Conservation (phyloP, 2,797 vertebrate genomes). For the Lophius americanus region DNA sequence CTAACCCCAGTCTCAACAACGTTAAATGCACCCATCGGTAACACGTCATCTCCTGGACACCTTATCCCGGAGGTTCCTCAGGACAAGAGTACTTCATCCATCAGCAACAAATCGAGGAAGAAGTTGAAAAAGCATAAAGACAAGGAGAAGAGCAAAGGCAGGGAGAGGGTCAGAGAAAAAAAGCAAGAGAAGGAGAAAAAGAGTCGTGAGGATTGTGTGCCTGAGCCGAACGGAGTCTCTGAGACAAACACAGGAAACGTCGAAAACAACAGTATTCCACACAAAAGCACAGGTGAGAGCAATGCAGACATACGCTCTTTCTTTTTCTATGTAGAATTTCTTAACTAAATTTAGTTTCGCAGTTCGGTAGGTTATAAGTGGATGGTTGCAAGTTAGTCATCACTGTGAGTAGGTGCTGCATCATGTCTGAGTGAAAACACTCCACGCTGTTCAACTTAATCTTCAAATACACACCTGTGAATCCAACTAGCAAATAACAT, state of each 20-base stretch:
- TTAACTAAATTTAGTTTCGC: too few species aligned
- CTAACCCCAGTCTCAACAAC: conserved; percentile 31
- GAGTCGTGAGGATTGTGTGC: conserved; percentile 59
- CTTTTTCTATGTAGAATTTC: background rate
- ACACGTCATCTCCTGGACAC: conserved; percentile 57
- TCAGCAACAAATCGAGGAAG: conserved; percentile 88
- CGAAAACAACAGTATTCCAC: conserved; percentile 75
- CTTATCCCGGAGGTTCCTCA: conserved; percentile 34
- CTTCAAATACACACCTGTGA: conserved; percentile 4
- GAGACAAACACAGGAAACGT: conserved; percentile 74
- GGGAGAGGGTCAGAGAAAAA: conserved; percentile 64
- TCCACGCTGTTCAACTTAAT: conserved; percentile 64
- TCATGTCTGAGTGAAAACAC: conserved; percentile 51
- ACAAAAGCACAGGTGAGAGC: conserved; percentile 85
- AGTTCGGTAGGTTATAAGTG: conserved; percentile 4
- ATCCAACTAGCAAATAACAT: conserved; percentile 5
- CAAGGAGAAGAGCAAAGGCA: conserved; percentile 87
- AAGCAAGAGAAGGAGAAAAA: conserved; percentile 72
- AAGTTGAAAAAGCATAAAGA: conserved; percentile 97
- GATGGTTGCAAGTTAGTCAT: conserved; percentile 45
- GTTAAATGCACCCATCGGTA: conserved; percentile 22
- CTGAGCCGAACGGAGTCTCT: conserved; percentile 74
- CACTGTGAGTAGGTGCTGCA: conserved; percentile 39
- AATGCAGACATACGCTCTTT: background rate
- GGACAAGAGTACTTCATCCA: conserved; percentile 62